A percentile compares a stretch with the other conserved stretches of the same genome.
These are phyloP conservation scores for Lochmaea capreae DNA, from an alignment of 2,888 invertebrate species.

Conservation along the genomic window DNA sequence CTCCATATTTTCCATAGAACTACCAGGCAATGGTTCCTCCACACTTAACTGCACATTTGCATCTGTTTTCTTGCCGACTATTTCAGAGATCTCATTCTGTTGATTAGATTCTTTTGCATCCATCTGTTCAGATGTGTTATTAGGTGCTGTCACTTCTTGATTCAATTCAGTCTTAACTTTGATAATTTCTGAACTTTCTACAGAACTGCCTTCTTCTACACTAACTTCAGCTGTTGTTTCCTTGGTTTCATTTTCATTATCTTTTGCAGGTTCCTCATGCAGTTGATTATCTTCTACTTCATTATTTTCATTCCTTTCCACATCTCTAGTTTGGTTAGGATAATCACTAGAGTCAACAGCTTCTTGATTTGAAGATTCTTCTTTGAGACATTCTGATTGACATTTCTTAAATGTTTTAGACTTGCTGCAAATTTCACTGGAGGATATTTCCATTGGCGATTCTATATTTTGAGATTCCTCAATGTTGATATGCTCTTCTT, in stretches of 20 bases:
- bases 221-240: not conserved
- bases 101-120: no score
- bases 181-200: no score
- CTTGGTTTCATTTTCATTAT: not conserved
- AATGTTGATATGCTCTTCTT: not conserved
- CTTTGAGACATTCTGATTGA: not conserved
- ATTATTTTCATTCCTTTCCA: not conserved
- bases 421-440: constrained; percentile 24
- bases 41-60: no score
- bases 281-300: not conserved
- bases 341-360: not conserved
- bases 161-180: no score
- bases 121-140: no score
- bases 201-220: not conserved
- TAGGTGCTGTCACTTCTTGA: no score
- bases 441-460: constrained; percentile 25
- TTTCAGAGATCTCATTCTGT: no score
- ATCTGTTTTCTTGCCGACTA: no score
- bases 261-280: not conserved
- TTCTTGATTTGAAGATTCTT: constrained; percentile 1
- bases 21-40: no score
- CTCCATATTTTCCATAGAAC: no score
- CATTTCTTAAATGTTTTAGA: not conserved
- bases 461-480: constrained; percentile 16
- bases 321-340: not conserved